phyloP scores from a whole-genome alignment of 2,113 vertebrate species.

The Malurus elegans region DNA sequence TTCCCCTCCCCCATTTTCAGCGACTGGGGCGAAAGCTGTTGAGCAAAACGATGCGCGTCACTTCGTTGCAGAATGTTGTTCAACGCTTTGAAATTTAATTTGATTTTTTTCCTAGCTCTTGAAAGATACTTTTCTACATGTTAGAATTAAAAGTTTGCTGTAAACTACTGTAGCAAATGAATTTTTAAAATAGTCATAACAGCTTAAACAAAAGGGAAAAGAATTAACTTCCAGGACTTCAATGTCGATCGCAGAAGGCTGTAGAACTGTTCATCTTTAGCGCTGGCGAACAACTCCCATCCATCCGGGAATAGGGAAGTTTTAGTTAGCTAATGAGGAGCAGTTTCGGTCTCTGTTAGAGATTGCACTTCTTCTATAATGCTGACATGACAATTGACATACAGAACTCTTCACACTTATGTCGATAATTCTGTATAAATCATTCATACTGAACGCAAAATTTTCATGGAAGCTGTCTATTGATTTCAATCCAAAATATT shows the following conservation, averaged over 20 bases:
- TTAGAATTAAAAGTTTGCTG: conserved; percentile 70
- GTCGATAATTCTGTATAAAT: conserved; percentile 42
- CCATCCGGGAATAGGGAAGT: not conserved
- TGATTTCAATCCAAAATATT: conserved; percentile 27
- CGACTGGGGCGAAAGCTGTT: not conserved
- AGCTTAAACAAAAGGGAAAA: not conserved
- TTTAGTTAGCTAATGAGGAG: not conserved
- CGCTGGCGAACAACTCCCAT: not conserved
- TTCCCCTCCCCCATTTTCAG: not conserved
- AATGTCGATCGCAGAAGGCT: not conserved
- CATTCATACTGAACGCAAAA: not conserved
- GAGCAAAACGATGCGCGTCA: not conserved
- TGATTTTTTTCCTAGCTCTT: conserved; percentile 9
- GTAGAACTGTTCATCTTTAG: not conserved
- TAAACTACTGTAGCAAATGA: conserved; percentile 49
- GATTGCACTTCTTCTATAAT: not conserved
- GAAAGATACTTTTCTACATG: conserved; percentile 15
- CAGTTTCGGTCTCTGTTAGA: not conserved
- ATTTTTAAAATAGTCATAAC: not conserved
- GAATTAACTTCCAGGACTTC: not conserved
- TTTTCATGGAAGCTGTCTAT: not conserved
- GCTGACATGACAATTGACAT: not conserved
- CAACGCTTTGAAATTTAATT: conserved; percentile 26
- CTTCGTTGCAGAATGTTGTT: conserved; percentile 5
- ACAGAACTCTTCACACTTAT: not conserved